A percentile compares a stretch with the other conserved stretches of the same genome.
Evolutionary conservation across 1,140 invertebrate species (phyloP).

Genomic region (Camponotus vicinus): DNA sequence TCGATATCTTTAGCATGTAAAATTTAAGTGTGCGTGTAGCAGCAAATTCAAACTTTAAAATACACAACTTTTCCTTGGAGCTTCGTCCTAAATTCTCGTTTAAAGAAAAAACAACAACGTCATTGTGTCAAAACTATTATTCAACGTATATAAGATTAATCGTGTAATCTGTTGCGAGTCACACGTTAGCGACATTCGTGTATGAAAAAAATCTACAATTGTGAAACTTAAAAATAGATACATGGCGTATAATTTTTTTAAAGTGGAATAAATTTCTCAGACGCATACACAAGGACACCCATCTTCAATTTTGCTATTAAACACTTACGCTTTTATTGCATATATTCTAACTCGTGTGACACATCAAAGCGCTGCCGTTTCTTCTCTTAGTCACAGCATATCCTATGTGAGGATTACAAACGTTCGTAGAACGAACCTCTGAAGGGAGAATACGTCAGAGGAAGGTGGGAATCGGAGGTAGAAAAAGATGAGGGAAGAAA

Average conservation of each 20-base stretch:
- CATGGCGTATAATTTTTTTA: background rate
- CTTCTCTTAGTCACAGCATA: constrained; percentile 17
- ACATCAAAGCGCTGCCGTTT: constrained; percentile 27
- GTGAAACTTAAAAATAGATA: background rate
- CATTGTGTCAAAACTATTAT: background rate
- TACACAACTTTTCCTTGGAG: background rate
- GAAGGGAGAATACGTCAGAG: constrained; percentile 56
- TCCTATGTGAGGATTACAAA: constrained; percentile 78
- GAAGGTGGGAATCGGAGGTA: constrained; percentile 51
- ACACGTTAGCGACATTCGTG: background rate
- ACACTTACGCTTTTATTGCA: background rate
- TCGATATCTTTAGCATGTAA: background rate
- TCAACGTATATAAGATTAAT: background rate
- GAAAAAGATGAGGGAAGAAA: constrained; percentile 74
- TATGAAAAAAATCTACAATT: background rate
- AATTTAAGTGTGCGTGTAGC: background rate
- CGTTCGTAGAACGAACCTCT: constrained; percentile 66
- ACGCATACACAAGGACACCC: background rate
- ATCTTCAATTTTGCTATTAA: background rate
- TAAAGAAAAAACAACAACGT: background rate
- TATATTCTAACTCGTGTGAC: background rate
- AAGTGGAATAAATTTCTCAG: background rate
- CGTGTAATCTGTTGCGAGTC: background rate
- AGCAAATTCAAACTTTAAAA: background rate
- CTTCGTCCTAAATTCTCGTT: background rate